A percentile compares a stretch with the other conserved stretches of the same genome.
phyloP scores from a whole-genome alignment of 2,113 vertebrate genomes.

The Labeo rohita region DNA sequence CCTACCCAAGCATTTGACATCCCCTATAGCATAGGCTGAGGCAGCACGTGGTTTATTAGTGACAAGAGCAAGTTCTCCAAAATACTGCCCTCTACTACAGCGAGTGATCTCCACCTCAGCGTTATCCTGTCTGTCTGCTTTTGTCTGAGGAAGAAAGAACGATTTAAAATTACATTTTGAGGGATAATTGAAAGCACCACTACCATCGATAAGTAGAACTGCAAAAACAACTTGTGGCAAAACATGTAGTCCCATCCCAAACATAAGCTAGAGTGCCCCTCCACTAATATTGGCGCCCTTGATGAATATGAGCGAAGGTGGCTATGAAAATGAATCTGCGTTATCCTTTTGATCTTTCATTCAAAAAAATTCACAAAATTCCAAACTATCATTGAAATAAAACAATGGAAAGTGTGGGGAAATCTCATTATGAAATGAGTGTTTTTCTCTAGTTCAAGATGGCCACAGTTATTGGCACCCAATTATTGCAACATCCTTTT shows the following conservation, averaged over 20 bases:
- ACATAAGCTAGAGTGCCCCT: no score
- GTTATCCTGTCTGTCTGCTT: slow-evolving; percentile 86
- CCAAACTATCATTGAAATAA: no score
- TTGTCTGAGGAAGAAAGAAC: slow-evolving; percentile 76
- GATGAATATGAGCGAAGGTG: no score
- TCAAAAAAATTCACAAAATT: no score
- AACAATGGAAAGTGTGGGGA: no score
- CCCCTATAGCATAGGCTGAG: slow-evolving; percentile 92
- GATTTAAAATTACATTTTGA: not conserved
- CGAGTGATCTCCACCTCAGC: slow-evolving; percentile 94
- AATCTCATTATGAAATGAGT: no score
- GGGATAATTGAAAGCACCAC: not conserved
- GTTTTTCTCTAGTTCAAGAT: no score
- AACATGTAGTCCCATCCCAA: not conserved
- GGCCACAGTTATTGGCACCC: no score
- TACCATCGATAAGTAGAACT: not conserved
- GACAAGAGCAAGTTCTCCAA: slow-evolving; percentile 96
- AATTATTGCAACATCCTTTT: no score
- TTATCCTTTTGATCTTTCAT: no score
- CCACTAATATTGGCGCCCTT: no score
- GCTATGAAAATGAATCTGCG: no score
- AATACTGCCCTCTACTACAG: slow-evolving; percentile 95
- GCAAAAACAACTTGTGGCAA: not conserved
- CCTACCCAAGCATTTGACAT: slow-evolving; percentile 95
- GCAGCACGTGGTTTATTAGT: slow-evolving; percentile 98